These are phyloP conservation scores for Pampus argenteus DNA, from an alignment of 2,797 vertebrate species.

Conservation along the genomic window DNA sequence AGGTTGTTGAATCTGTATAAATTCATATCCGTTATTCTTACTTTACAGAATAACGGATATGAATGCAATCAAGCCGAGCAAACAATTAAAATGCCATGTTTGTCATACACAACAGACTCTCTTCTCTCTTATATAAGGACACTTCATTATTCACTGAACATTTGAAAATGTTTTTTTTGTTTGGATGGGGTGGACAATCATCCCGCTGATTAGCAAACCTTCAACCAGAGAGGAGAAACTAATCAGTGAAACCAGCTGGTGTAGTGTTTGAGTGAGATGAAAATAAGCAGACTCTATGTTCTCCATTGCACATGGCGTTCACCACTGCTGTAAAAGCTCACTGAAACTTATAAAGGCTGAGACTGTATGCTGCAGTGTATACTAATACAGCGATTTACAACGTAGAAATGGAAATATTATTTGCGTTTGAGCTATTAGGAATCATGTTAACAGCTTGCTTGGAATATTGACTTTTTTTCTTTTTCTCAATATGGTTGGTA, in stretches of 20 bases:
- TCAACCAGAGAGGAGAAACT: conserved; percentile 26
- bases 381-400: not conserved
- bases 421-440: conserved; percentile 6
- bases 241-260: conserved; percentile 31
- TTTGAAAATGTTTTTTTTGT: conserved; percentile 2
- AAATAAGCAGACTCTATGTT: not conserved
- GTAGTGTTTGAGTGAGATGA: not conserved
- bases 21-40: not conserved
- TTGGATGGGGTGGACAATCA: conserved; percentile 16
- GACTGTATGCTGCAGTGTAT: not conserved
- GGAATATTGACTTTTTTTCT: conserved; percentile 19
- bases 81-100: not conserved
- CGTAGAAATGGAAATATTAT: not conserved
- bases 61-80: not conserved
- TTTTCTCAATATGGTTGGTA: conserved; percentile 9
- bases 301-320: not conserved
- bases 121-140: not conserved
- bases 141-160: conserved; percentile 23
- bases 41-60: not conserved
- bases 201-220: conserved; percentile 29
- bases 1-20: not conserved
- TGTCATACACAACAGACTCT: not conserved
- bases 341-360: not conserved
- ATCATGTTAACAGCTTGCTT: conserved; percentile 16
- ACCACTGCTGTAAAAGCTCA: not conserved